phyloP scores from a whole-genome alignment of 1,140 invertebrate species.

The Ctenoplectra terminalis region DNA sequence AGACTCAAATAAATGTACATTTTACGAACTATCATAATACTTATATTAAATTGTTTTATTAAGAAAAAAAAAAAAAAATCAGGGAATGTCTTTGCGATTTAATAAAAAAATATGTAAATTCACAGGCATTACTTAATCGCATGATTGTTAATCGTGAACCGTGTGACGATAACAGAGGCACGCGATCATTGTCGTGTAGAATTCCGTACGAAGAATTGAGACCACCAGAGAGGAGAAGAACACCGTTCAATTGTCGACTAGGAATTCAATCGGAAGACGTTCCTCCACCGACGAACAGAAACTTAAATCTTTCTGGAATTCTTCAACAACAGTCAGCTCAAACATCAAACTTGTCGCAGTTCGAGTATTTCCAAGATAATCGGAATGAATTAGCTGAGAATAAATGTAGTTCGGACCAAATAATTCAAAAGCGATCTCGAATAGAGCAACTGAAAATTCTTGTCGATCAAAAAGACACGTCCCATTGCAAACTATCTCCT shows the following conservation, averaged over 20 bases:
- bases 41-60: too few species aligned
- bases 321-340: not conserved
- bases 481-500: not conserved
- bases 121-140: not conserved
- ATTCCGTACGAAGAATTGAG: conserved; percentile 44
- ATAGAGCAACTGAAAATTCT: conserved; percentile 33
- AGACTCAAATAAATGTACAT: too few species aligned
- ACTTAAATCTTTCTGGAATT: not conserved
- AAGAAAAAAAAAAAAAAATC: too few species aligned
- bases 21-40: too few species aligned
- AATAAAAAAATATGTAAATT: not conserved
- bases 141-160: not conserved
- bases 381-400: not conserved
- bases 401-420: too few species aligned
- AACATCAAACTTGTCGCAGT: rapidly evolving
- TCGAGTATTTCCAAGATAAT: not conserved
- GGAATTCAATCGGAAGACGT: conserved; percentile 41
- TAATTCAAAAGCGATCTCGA: not conserved
- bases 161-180: rapidly evolving
- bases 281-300: not conserved
- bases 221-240: conserved; percentile 1
- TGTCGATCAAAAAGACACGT: not conserved
- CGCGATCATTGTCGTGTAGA: not conserved
- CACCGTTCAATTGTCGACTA: conserved; percentile 32
- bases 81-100: not conserved